Percentiles rank a stretch among this genome's conserved stretches.
These are phyloP conservation scores for Nephrotoma appendiculata DNA, from an alignment of 2,888 invertebrate genomes.

Conservation along the genomic window DNA sequence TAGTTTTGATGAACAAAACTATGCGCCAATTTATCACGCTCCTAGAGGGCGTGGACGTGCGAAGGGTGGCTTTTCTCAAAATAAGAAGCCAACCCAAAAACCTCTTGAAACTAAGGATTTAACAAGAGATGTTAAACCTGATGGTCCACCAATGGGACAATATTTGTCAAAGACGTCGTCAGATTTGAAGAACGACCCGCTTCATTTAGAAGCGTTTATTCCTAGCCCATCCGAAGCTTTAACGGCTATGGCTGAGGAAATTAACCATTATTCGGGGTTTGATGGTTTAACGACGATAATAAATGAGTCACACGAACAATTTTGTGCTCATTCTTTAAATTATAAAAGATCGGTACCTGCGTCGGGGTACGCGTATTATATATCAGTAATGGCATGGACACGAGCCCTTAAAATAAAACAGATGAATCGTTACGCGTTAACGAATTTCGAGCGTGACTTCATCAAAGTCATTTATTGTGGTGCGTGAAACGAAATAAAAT, in stretches of 20 bases:
- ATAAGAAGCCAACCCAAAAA: no score
- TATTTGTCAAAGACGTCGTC: not conserved
- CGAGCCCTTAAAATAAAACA: not conserved
- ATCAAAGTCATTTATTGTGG: slow-evolving; percentile 9
- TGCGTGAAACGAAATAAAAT: no score
- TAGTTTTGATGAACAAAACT: not conserved
- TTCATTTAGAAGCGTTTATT: not conserved
- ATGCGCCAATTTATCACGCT: not conserved
- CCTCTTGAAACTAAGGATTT: not conserved
- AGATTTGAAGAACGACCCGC: no score
- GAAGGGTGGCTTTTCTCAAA: not conserved
- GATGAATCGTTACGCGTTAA: not conserved
- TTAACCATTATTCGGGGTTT: not conserved
- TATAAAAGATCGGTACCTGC: not conserved
- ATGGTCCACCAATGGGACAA: not conserved
- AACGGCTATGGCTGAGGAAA: not conserved
- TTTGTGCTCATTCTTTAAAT: not conserved
- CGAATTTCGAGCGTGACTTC: slow-evolving; percentile 8
- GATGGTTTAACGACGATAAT: not conserved
- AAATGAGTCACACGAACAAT: not conserved
- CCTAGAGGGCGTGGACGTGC: not conserved
- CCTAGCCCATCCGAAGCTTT: not conserved
- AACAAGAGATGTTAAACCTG: not conserved
- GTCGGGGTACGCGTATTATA: not conserved
- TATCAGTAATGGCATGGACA: not conserved